Conservation (phyloP, 2,888 invertebrate genomes). For the Stegophylla sp. region DNA sequence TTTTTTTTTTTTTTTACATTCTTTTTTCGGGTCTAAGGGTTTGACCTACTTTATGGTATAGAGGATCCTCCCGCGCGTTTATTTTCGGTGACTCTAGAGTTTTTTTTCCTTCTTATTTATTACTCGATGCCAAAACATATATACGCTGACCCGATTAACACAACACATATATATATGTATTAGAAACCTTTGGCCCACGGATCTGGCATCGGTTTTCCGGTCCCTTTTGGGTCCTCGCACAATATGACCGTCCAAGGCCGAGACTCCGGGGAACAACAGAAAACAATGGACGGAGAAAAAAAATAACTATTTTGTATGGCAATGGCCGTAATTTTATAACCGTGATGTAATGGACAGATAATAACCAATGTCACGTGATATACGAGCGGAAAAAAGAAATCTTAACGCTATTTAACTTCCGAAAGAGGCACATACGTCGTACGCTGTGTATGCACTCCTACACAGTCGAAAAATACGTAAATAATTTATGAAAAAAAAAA, state of each 20-base stretch:
- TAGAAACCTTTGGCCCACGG: slow-evolving; percentile 16
- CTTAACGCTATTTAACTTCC: neutral
- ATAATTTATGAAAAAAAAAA: neutral
- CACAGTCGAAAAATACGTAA: neutral
- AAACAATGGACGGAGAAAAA: neutral
- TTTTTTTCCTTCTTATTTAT: slow-evolving; percentile 20
- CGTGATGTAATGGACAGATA: slow-evolving; percentile 30
- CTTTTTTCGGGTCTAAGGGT: slow-evolving; percentile 54
- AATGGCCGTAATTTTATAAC: slow-evolving; percentile 40
- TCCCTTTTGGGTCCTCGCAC: slow-evolving; percentile 13
- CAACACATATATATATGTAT: no score
- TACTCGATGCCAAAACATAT: slow-evolving; percentile 42
- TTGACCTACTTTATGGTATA: slow-evolving; percentile 35
- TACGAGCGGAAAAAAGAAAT: neutral
- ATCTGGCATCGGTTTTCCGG: slow-evolving; percentile 39
- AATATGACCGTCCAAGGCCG: slow-evolving; percentile 34
- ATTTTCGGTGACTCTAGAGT: slow-evolving; percentile 41
- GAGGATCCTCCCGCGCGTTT: slow-evolving; percentile 44
- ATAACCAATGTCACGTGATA: slow-evolving; percentile 23
- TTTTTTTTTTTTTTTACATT: slow-evolving; percentile 25
- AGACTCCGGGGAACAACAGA: slow-evolving; percentile 9
- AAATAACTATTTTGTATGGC: slow-evolving; percentile 2
- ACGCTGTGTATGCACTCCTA: neutral
- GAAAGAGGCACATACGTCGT: neutral
- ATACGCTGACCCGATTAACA: slow-evolving; percentile 49